Conservation (phyloP, 37 sponge, comb jelly and placozoan genomes). For the Axinella damicornis region DNA sequence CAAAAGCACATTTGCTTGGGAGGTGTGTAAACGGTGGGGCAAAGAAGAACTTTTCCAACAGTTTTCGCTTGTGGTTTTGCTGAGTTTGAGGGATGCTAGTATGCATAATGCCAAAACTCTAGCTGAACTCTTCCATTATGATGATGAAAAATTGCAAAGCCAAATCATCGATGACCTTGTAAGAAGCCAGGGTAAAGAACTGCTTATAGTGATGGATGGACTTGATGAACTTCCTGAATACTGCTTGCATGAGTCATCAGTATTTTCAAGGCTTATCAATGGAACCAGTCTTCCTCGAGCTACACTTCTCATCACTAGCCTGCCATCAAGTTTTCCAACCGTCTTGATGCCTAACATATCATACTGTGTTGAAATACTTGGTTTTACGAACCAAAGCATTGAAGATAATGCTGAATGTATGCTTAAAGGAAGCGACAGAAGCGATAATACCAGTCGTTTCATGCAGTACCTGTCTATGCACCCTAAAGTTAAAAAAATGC, state of each 20-base stretch:
- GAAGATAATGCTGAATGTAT: not conserved
- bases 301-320: not conserved
- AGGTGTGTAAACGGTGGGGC: too few species aligned
- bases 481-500: not conserved
- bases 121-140: too few species aligned
- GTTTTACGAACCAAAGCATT: not conserved
- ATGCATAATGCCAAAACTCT: too few species aligned
- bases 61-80: too few species aligned
- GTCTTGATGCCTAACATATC: not conserved
- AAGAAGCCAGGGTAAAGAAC: too few species aligned
- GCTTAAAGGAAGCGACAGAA: not conserved
- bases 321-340: not conserved
- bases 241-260: not conserved
- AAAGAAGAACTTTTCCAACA: too few species aligned
- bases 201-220: too few species aligned
- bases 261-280: constrained; percentile 9
- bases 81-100: too few species aligned
- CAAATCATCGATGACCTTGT: too few species aligned
- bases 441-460: too few species aligned
- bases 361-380: constrained; percentile 1
- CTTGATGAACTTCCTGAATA: not conserved
- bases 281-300: not conserved
- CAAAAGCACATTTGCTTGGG: too few species aligned
- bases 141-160: too few species aligned
- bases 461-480: not conserved